Evolutionary conservation across 2,113 vertebrate species (phyloP), one percentile per base, ranked within the genome.

Genomic region (Australoheros scitulus): DNA sequence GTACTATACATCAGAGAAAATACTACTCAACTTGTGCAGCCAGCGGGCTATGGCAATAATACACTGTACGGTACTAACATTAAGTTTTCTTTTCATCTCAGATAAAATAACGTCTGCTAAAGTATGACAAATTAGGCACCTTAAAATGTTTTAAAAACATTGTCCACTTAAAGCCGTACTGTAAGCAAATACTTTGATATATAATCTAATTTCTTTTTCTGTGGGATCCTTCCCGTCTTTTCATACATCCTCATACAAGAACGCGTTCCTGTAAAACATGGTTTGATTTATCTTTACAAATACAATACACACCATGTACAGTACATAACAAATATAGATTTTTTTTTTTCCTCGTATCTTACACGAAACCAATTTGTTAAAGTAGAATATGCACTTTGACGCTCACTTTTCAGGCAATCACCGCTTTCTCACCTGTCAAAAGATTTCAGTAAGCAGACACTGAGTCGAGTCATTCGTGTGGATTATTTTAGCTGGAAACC

Each of bases 291-390:
- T 92, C 92, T 95, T 94, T 94, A 94, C 93, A 94, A 95, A 95
- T 94, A 94, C 93, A 92, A 93, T 95, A 95, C 93, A 92, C 90
- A 87, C 91, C 94, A 94, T 95, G 94, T 95, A 94, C 90, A 93
- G 91, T 94, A 95, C 93, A 95, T 94, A 94, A 94, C 92, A 94
- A 95, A 95, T 95, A 95, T 95, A 95, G 91, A 95, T 79, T 77
- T 90, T 89, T 89, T 36, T 59, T 52, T 47, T 22, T 2, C 56
- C 41, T 81, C 76, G 22, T 93, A 93, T 94, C 72, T 89, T 93
- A 93, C 93, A 94, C 15, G 58, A 87, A 92, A 92, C 88, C 89
- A 89, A 92, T 89, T 93, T 83, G 68, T 76, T 88, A 87, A 89
- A 92, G 93, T 91, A 90, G 85, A 91, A 92, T 90, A 79, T 72